A percentile compares a stretch with the other conserved stretches of the same genome.
phyloP scores from a whole-genome alignment of 2,888 invertebrate genomes.

The Luffia ferchaultella region DNA sequence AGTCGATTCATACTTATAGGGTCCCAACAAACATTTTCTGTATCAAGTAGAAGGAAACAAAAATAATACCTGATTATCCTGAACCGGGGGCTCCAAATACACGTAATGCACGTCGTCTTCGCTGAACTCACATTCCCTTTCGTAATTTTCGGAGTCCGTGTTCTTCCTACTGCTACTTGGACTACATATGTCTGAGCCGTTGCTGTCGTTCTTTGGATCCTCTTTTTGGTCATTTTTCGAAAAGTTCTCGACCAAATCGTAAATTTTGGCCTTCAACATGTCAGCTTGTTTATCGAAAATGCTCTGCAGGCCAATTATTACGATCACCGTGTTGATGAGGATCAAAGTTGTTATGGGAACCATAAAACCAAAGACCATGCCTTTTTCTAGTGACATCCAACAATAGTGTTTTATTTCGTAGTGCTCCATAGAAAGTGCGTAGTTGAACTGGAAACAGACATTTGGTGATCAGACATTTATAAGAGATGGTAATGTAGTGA shows the following conservation, averaged over 20 bases:
- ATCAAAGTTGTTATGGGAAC: slow-evolving; percentile 74
- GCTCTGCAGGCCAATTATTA: slow-evolving; percentile 62
- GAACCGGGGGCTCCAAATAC: not conserved
- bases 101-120: slow-evolving; percentile 49
- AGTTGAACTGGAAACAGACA: slow-evolving; percentile 62
- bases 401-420: slow-evolving; percentile 79
- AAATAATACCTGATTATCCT: not conserved
- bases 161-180: slow-evolving; percentile 53
- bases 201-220: slow-evolving; percentile 39
- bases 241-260: slow-evolving; percentile 37
- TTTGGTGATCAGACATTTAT: not conserved
- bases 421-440: slow-evolving; percentile 72
- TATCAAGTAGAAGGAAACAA: too few relatives aligned
- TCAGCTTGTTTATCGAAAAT: slow-evolving; percentile 54
- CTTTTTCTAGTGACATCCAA: slow-evolving; percentile 80
- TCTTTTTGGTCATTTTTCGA: slow-evolving; percentile 23
- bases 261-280: slow-evolving; percentile 49
- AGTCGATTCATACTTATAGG: too few relatives aligned
- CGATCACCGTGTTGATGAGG: slow-evolving; percentile 67
- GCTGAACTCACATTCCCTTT: slow-evolving; percentile 41
- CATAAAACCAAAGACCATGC: slow-evolving; percentile 80
- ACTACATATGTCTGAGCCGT: slow-evolving; percentile 40
- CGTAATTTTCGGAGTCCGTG: slow-evolving; percentile 48
- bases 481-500: not conserved
- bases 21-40: too few relatives aligned